Evolutionary conservation across 2,888 invertebrate species (phyloP).

Genomic region (Falcaria lacertinaria): DNA sequence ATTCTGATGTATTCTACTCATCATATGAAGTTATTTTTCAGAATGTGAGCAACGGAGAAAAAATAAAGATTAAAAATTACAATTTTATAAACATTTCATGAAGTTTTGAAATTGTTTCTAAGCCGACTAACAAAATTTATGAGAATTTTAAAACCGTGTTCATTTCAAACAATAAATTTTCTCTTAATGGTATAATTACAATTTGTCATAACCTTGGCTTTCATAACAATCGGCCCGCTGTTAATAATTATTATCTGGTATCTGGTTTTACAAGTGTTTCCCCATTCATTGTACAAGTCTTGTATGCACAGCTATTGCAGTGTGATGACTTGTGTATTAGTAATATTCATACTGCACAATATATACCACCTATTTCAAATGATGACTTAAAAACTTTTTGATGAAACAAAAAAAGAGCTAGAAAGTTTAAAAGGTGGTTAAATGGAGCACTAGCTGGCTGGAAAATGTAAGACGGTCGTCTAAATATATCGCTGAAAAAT

Average conservation of each 20-base stretch:
- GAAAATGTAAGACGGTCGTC: constrained; percentile 22
- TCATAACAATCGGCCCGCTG: constrained; percentile 31
- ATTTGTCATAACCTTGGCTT: constrained; percentile 44
- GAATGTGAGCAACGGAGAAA: too few species aligned
- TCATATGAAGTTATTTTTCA: too few species aligned
- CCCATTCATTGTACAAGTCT: constrained; percentile 7
- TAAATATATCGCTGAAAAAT: constrained; percentile 40
- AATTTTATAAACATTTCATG: too few species aligned
- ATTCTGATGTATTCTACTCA: too few species aligned
- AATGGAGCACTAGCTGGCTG: constrained; percentile 25
- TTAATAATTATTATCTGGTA: constrained; percentile 37
- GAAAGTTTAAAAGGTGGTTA: too few species aligned
- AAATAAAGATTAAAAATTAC: too few species aligned
- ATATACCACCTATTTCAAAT: too few species aligned
- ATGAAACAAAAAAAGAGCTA: not conserved
- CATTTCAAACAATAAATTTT: too few species aligned
- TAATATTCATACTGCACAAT: not conserved
- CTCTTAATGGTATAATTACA: constrained; percentile 23
- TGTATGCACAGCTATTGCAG: constrained; percentile 3
- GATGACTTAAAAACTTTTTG: too few species aligned
- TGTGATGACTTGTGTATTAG: not conserved
- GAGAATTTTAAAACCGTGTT: too few species aligned
- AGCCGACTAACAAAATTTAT: too few species aligned
- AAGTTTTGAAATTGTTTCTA: too few species aligned
- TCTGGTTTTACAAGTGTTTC: constrained; percentile 30